A percentile compares a stretch with the other conserved stretches of the same genome.
Conservation (phyloP, 2,113 vertebrate genomes). For the Malurus elegans region DNA sequence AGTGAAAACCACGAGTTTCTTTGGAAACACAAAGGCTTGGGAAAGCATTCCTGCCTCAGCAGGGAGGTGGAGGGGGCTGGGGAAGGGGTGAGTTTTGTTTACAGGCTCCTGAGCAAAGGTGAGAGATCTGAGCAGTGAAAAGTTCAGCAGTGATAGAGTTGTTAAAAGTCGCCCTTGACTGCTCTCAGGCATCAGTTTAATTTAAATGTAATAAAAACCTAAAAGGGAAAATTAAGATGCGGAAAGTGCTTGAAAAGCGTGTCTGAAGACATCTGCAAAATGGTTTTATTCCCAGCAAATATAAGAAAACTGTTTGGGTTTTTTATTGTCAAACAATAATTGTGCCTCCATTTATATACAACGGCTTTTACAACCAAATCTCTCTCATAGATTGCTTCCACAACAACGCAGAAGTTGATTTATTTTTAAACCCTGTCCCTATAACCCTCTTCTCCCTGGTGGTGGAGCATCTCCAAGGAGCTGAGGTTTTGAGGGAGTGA, state of each 20-base stretch:
- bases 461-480: neutral
- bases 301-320: neutral
- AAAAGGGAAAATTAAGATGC: slow-evolving; percentile 57
- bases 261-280: slow-evolving; percentile 62
- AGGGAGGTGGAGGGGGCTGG: neutral
- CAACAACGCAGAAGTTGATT: slow-evolving; percentile 29
- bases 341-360: slow-evolving; percentile 28
- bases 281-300: slow-evolving; percentile 41
- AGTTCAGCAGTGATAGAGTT: slow-evolving; percentile 21
- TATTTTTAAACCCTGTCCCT: slow-evolving; percentile 30
- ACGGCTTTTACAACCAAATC: slow-evolving; percentile 37
- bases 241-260: slow-evolving; percentile 35
- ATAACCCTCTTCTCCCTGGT: neutral
- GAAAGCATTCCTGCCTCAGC: neutral
- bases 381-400: slow-evolving; percentile 23
- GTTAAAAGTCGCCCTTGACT: slow-evolving; percentile 41
- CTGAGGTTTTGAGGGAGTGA: neutral
- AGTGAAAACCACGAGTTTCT: neutral
- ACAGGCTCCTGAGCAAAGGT: neutral
- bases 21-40: neutral
- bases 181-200: slow-evolving; percentile 47
- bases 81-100: neutral
- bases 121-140: neutral
- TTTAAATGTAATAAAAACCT: slow-evolving; percentile 64
- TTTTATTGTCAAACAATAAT: slow-evolving; percentile 65